phyloP scores from a whole-genome alignment of 2,797 vertebrate genomes.

The Tachyglossus aculeatus region DNA sequence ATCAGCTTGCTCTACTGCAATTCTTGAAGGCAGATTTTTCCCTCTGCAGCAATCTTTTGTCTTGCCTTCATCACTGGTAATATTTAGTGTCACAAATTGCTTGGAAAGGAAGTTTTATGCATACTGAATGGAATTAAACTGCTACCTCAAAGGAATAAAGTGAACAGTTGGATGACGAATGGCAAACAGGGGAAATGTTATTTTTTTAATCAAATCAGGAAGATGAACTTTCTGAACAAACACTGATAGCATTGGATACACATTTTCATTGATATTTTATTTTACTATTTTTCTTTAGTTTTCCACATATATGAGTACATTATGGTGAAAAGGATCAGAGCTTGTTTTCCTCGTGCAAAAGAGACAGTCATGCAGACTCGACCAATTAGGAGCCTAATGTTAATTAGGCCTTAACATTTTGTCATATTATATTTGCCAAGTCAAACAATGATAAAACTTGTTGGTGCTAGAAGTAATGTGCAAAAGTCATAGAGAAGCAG shows the following conservation, averaged over 20 bases:
- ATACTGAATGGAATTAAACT: neutral
- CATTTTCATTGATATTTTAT: conserved; percentile 29
- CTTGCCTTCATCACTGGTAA: neutral
- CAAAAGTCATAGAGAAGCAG: no score
- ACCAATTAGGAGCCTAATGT: no score
- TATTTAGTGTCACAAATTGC: neutral
- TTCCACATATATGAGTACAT: neutral
- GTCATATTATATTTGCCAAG: no score
- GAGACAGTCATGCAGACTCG: neutral
- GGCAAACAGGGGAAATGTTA: neutral
- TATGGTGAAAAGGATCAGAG: neutral
- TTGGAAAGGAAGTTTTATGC: neutral
- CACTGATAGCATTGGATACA: neutral
- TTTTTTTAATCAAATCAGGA: conserved; percentile 26
- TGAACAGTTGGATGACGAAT: neutral
- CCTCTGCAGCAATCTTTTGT: neutral
- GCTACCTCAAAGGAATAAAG: neutral
- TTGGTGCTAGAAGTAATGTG: no score
- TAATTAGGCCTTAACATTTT: no score
- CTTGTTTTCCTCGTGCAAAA: neutral
- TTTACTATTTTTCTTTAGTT: conserved; percentile 6
- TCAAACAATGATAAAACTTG: no score
- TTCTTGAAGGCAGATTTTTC: conserved; percentile 9
- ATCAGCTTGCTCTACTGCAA: no score
- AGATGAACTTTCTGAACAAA: conserved; percentile 6